Base-by-base conservation (phyloP, 2,888 invertebrate genomes). In the Linnaemya vulpina region DNA sequence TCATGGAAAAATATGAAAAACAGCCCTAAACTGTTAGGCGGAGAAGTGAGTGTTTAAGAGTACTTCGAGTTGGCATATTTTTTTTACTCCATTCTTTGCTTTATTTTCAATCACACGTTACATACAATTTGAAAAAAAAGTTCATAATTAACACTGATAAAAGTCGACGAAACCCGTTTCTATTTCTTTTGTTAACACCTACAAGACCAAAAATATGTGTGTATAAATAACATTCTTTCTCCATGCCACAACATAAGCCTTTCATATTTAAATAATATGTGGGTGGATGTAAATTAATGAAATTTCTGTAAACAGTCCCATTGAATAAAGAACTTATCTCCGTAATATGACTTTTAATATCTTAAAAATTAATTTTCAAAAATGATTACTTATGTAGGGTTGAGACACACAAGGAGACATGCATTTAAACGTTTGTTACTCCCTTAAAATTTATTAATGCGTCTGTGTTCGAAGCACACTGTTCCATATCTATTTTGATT, bases 91-190 rank as follows among this genome's bases (percentile, higher is more conserved):
- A 30, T 35, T 35, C 20, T 13, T 17, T 65, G 7, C 11, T 46
- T 30, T 67, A 46, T 46, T 71, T 71, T 70, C 22, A 40, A 53
- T 38, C 38, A 53, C 30, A 46, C 10, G 15, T 73, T 60, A 53
- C 38, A 40, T 25, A 40, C 62, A 60, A 67, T 63, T 20, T 17
- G 38, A 30, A 43, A 49, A 40, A 20, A 38, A 22, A n/a, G n/a
- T 20, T 68, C 13, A 35, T 49, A 49, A 51, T 3, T 55, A 70
- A 38, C n/a, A 71, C n/a, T 17, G 30, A 71, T 35, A n/a, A 49
- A 40, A 70, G 1, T 7, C 51, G 20, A 55, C 38, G n/a, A 40
- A 49, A 49, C 22, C n/a, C 5, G 1, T 13, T 60, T 46, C 20
- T 46, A 35, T 15, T 46, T 60, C 10, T 60, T 60, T 73, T 53